These are phyloP conservation scores for Aurelia sp. DNA, from an alignment of 30 jellyfish, hydroid and myxozoan species.

Conservation along the genomic window DNA sequence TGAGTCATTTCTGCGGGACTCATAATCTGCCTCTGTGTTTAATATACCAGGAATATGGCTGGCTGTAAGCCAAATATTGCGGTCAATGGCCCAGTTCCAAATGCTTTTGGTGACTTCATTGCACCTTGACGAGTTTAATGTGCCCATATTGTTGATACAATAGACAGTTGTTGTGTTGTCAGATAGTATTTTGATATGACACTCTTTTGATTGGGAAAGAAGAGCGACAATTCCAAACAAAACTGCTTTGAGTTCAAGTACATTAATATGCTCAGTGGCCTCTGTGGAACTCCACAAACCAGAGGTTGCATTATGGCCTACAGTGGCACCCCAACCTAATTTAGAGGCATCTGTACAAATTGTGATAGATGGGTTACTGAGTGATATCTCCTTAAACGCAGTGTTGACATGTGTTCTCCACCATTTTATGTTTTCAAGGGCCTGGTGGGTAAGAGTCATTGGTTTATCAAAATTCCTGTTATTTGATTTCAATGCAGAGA, in stretches of 20 bases:
- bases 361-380: too few species aligned
- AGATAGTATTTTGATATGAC: too few species aligned
- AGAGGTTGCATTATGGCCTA: constrained; percentile 7
- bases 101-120: not conserved
- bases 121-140: not conserved
- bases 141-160: constrained; percentile 41
- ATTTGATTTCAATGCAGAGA: too few species aligned
- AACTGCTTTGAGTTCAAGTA: constrained; percentile 25
- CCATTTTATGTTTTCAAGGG: too few species aligned
- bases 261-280: constrained; percentile 20
- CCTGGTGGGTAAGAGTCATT: too few species aligned
- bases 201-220: too few species aligned
- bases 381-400: too few species aligned
- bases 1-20: not conserved
- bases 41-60: constrained; percentile 15
- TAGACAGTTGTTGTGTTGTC: not conserved
- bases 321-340: constrained; percentile 23
- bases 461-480: too few species aligned
- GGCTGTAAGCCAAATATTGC: constrained; percentile 27
- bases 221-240: too few species aligned
- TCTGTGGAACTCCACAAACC: constrained; percentile 21
- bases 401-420: too few species aligned
- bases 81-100: not conserved
- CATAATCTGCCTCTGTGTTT: not conserved
- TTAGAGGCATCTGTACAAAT: too few species aligned